phyloP scores from a whole-genome alignment of 2,888 invertebrate genomes.

The Theretra japonica region DNA sequence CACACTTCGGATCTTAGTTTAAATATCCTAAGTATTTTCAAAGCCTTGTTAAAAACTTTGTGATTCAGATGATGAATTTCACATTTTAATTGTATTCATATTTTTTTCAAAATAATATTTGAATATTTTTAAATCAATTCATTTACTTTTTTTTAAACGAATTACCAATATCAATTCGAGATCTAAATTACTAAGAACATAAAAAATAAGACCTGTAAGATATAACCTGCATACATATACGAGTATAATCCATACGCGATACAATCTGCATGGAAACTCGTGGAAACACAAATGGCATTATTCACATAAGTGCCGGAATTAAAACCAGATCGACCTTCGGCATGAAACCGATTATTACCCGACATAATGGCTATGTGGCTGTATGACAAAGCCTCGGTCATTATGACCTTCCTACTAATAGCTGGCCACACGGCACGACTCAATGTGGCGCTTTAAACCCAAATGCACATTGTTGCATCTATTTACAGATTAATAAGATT shows the following conservation, averaged over 20 bases:
- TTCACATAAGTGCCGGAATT: constrained; percentile 39
- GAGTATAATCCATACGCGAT: no score
- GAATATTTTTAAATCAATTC: no score
- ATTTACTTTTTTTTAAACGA: no score
- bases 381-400: constrained; percentile 48
- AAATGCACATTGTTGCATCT: neutral
- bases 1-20: neutral
- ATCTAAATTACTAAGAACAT: neutral
- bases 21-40: neutral
- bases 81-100: no score
- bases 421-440: constrained; percentile 28
- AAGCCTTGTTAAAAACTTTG: neutral
- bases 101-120: no score
- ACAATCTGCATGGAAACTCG: neutral
- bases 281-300: constrained; percentile 32
- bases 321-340: constrained; percentile 47
- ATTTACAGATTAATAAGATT: neutral
- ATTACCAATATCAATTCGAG: no score
- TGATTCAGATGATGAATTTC: no score
- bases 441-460: constrained; percentile 2
- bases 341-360: constrained; percentile 47
- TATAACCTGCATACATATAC: no score
- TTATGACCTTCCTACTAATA: constrained; percentile 40
- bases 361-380: constrained; percentile 41
- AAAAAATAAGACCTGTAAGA: neutral